phyloP scores from a whole-genome alignment of 1,140 invertebrate species.

The Pogonomyrmex californicus region DNA sequence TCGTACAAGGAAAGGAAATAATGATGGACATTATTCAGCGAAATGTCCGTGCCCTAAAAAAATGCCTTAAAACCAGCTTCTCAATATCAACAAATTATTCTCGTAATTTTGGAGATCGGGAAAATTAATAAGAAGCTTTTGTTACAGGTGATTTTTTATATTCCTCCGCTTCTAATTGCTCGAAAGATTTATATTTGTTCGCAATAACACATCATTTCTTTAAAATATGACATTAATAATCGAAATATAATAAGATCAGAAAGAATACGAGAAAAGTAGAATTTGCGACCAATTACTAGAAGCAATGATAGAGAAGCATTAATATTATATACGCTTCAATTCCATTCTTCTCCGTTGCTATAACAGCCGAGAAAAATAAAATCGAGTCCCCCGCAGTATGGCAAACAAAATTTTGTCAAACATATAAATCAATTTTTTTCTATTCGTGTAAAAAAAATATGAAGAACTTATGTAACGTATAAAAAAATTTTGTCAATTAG shows the following conservation, averaged over 20 bases:
- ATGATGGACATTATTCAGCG: constrained; percentile 31
- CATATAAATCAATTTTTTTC: background rate
- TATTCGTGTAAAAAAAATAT: background rate
- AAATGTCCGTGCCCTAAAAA: background rate
- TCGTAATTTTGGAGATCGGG: background rate
- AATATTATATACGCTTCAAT: background rate
- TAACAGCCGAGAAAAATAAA: background rate
- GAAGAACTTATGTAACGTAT: background rate
- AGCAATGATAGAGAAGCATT: background rate
- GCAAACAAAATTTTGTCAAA: background rate
- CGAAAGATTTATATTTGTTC: background rate
- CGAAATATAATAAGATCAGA: background rate
- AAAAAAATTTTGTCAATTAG: background rate
- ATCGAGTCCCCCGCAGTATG: background rate
- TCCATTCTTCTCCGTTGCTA: background rate
- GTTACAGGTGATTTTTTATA: constrained; percentile 12
- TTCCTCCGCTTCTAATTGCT: constrained; percentile 8
- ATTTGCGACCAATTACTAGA: background rate
- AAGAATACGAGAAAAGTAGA: background rate
- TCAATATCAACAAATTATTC: constrained; percentile 8
- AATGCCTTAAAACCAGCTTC: background rate
- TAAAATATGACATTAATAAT: constrained; percentile 15
- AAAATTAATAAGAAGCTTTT: constrained; percentile 14
- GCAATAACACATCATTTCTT: background rate
- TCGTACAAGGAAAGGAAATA: constrained; percentile 20